Percentiles rank a stretch among this genome's conserved stretches.
These are phyloP conservation scores for Oryzias sinensis DNA, from an alignment of 2,797 vertebrate species.

Conservation along the genomic window DNA sequence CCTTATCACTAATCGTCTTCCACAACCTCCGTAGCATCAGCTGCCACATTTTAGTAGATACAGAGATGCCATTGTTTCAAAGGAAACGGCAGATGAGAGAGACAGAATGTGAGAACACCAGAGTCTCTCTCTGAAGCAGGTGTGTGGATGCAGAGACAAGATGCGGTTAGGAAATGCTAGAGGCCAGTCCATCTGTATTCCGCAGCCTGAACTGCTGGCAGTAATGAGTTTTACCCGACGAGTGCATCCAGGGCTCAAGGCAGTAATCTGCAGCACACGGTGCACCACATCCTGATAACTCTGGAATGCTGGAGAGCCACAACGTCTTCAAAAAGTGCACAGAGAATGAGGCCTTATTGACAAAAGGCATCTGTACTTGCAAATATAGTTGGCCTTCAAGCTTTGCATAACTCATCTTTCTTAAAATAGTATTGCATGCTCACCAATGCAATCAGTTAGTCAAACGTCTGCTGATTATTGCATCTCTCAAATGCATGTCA, in stretches of 20 bases:
- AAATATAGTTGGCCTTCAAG: constrained; percentile 37
- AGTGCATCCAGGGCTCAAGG: constrained; percentile 47
- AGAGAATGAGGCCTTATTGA: constrained; percentile 60
- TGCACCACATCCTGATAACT: constrained; percentile 78
- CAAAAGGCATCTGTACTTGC: constrained; percentile 65
- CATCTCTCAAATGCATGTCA: neutral
- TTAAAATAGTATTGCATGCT: constrained; percentile 9
- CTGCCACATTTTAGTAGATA: constrained; percentile 5
- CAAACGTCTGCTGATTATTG: neutral
- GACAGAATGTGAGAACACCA: constrained; percentile 46
- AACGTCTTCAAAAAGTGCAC: constrained; percentile 56
- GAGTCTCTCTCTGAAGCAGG: constrained; percentile 51
- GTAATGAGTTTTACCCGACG: constrained; percentile 63
- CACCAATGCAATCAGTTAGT: neutral
- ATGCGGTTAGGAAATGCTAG: constrained; percentile 58
- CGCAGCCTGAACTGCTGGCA: constrained; percentile 58
- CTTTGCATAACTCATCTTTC: constrained; percentile 29
- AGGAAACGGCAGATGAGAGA: constrained; percentile 46
- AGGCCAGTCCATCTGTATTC: constrained; percentile 63
- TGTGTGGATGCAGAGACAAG: constrained; percentile 60
- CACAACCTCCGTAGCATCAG: neutral
- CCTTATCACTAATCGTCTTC: neutral
- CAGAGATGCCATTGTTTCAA: constrained; percentile 43
- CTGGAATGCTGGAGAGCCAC: constrained; percentile 69
- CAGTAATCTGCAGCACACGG: constrained; percentile 51